Evolutionary conservation across 2,888 invertebrate genomes (phyloP).

Genomic region (Leptinotarsa juncta): DNA sequence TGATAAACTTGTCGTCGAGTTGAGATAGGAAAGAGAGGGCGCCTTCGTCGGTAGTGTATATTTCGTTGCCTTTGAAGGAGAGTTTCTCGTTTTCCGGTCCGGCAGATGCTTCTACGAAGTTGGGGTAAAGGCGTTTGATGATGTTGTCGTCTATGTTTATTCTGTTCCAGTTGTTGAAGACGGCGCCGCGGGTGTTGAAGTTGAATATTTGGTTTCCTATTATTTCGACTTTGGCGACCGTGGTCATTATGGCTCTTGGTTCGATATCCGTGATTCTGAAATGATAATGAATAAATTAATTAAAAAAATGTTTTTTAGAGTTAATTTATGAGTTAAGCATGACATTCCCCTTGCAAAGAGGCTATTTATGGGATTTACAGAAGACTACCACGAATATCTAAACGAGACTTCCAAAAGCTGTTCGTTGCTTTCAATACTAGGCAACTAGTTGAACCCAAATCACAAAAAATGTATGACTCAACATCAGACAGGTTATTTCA

Average conservation of each 20-base stretch:
- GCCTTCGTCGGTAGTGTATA: constrained; percentile 66
- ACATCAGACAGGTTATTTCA: no score
- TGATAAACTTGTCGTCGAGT: constrained; percentile 66
- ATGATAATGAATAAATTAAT: constrained; percentile 48
- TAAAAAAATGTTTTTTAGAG: no score
- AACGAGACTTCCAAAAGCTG: no score
- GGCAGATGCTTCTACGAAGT: constrained; percentile 62
- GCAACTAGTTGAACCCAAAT: no score
- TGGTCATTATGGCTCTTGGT: constrained; percentile 74
- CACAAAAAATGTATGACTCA: no score
- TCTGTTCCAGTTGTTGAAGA: constrained; percentile 75
- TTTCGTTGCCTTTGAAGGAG: constrained; percentile 71
- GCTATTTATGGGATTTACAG: no score
- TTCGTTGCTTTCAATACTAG: no score
- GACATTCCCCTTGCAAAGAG: no score
- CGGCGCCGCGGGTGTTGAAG: constrained; percentile 72
- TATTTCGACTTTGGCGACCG: constrained; percentile 72
- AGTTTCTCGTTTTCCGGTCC: constrained; percentile 62
- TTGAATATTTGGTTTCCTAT: constrained; percentile 72
- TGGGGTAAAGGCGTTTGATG: constrained; percentile 69
- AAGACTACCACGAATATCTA: no score
- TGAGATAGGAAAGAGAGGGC: constrained; percentile 73
- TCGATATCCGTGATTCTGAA: constrained; percentile 74
- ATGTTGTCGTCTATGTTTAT: constrained; percentile 74
- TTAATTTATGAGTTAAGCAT: no score